Percentiles rank a stretch among this genome's conserved stretches.
phyloP scores from a whole-genome alignment of 2,797 vertebrate species.

The Simalia tracyae region DNA sequence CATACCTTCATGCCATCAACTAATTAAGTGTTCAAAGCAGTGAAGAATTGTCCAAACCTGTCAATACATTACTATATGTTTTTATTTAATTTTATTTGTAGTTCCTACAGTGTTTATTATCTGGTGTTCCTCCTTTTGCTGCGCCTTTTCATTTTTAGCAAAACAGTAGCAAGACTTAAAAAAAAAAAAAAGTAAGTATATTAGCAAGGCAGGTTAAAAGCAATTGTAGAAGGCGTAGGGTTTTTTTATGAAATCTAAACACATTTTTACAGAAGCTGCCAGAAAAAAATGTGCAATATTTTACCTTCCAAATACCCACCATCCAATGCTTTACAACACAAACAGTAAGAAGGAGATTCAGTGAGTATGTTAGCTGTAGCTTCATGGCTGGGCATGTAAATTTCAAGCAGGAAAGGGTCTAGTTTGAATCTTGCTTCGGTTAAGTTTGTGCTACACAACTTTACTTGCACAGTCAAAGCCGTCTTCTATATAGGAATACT shows the following conservation, averaged over 20 bases:
- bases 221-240: background rate
- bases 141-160: background rate
- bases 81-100: background rate
- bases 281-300: background rate
- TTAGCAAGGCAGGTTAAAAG: constrained; percentile 21
- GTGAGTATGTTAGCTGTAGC: background rate
- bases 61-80: background rate
- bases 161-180: background rate
- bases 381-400: background rate
- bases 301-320: constrained; percentile 20
- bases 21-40: background rate
- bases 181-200: background rate
- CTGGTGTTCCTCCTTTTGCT: background rate
- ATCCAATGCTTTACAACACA: constrained; percentile 27
- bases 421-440: background rate
- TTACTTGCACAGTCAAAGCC: background rate
- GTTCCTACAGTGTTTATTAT: background rate
- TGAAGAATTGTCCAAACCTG: constrained; percentile 26
- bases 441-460: background rate
- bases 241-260: background rate
- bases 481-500: background rate
- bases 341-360: background rate
- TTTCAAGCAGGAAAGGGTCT: background rate
- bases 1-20: background rate
- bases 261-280: constrained; percentile 14